These are phyloP conservation scores for Diadema setosum DNA, from an alignment of 35 echinoderm and acorn worm genomes.

Conservation along the genomic window DNA sequence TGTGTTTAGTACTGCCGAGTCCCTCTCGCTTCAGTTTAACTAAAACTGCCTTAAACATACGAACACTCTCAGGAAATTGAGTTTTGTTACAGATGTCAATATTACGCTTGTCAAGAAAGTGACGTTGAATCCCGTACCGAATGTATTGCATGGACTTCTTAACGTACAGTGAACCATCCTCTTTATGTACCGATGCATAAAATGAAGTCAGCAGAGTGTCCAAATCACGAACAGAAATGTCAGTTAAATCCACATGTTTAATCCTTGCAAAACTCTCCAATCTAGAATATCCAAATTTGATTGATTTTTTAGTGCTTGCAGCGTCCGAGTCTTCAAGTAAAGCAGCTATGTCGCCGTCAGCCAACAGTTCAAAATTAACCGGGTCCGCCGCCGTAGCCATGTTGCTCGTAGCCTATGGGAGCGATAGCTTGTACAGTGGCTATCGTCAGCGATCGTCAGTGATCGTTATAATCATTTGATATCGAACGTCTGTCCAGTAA, in stretches of 20 bases:
- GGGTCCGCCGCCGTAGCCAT: not conserved
- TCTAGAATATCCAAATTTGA: not conserved
- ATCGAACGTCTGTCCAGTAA: not conserved
- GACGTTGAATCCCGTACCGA: not conserved
- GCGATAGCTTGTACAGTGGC: not conserved
- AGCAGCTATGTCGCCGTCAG: not conserved
- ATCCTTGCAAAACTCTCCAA: not conserved
- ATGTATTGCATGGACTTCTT: not conserved
- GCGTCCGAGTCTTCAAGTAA: not conserved
- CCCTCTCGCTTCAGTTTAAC: not conserved
- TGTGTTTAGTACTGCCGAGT: not conserved
- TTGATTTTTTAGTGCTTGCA: not conserved
- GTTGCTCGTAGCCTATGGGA: not conserved
- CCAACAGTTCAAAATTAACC: not conserved
- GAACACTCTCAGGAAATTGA: not conserved
- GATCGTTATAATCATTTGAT: not conserved
- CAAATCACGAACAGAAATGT: not conserved
- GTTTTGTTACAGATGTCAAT: not conserved
- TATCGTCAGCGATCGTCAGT: not conserved
- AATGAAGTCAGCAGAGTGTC: not conserved
- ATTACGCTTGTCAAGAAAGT: not conserved
- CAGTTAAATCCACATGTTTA: not conserved
- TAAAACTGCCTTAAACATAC: not conserved
- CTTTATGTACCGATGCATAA: not conserved
- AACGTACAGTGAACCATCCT: not conserved